Evolutionary conservation across 2,797 vertebrate species (phyloP), one percentile per base, ranked within the genome.

Genomic region (Hydrolagus colliei): DNA sequence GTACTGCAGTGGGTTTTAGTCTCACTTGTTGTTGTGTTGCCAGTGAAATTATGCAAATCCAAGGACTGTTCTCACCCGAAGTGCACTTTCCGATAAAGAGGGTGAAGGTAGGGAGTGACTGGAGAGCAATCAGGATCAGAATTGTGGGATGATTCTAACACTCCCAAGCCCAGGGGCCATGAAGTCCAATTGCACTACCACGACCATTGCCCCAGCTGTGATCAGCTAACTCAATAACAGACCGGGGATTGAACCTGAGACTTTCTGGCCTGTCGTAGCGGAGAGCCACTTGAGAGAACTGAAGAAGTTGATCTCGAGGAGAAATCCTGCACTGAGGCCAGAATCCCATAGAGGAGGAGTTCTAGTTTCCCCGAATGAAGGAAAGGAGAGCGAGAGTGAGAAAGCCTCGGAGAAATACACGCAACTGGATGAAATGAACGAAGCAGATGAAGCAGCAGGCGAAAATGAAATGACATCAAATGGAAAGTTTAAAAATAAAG

Each of bases 1-100:
- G 41, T 52, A 52, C 41, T 52, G 41, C 41, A 52, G 6, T 52
- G 41, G 41, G 41, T 52, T 84, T 65, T 32, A 32, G 78, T 67
- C 22, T 80, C 22, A 65, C 65, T 80, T 80, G 32, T 16, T 63
- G 65, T 80, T 67, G 41, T 63, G 63, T 27, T 32, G 71, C 22
- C 16, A 68, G 65, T 84, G 79, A 4, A 61, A 35, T 84, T 84
- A 71, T 35, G 65, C 65, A 84, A 71, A 71, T 71, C 65, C 7
- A 68, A 52, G 16, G n/a, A 68, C 71, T 71, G 65, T 68, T 16
- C 71, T 18, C 11, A n/a, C 67, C n/a, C 32, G n/a, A 61, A 35
- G 32, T 41, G 1, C 67, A 68, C 20, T 84, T 52, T 52, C 41
- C 41, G 6, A 52, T 52, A 52, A 52, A 52, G 41, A 6, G 41